These are phyloP conservation scores for Drosophila falleni DNA, from an alignment of 2,888 invertebrate genomes.

Conservation along the genomic window DNA sequence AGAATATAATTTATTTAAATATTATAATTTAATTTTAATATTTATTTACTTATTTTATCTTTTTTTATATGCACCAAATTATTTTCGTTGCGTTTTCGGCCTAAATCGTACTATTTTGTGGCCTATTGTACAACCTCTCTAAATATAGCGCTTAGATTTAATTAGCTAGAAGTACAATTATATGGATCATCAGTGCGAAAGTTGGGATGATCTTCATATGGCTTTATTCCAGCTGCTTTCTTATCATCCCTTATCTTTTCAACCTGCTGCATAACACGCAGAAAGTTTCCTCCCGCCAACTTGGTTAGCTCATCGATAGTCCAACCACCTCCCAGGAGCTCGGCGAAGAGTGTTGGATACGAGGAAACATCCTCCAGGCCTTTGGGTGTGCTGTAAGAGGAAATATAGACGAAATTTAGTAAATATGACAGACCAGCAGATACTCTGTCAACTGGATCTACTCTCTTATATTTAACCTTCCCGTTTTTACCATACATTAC, in stretches of 20 bases:
- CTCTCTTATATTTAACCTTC: not conserved
- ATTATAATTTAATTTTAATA: constrained; percentile 14
- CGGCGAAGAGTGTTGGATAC: constrained; percentile 92
- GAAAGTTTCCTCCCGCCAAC: constrained; percentile 91
- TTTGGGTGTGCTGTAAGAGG: constrained; percentile 89
- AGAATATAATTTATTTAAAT: constrained; percentile 39
- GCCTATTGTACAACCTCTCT: constrained; percentile 68
- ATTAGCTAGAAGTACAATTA: constrained; percentile 86
- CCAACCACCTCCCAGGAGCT: constrained; percentile 92
- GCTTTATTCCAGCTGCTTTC: constrained; percentile 89
- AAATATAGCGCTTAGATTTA: constrained; percentile 65
- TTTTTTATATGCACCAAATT: constrained; percentile 45
- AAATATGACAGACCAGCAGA: not conserved
- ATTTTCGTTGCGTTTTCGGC: constrained; percentile 37
- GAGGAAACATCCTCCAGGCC: constrained; percentile 93
- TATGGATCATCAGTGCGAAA: constrained; percentile 85
- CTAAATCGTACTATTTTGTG: not conserved
- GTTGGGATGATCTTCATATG: constrained; percentile 89
- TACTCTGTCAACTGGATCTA: too few relatives aligned
- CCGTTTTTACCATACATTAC: not conserved
- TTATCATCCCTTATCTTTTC: constrained; percentile 91
- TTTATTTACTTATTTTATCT: constrained; percentile 14
- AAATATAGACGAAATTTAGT: not conserved
- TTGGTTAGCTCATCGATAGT: constrained; percentile 91
- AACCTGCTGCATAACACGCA: constrained; percentile 88